Evolutionary conservation across 2,113 vertebrate genomes (phyloP).

Genomic region (Rattus rattus): DNA sequence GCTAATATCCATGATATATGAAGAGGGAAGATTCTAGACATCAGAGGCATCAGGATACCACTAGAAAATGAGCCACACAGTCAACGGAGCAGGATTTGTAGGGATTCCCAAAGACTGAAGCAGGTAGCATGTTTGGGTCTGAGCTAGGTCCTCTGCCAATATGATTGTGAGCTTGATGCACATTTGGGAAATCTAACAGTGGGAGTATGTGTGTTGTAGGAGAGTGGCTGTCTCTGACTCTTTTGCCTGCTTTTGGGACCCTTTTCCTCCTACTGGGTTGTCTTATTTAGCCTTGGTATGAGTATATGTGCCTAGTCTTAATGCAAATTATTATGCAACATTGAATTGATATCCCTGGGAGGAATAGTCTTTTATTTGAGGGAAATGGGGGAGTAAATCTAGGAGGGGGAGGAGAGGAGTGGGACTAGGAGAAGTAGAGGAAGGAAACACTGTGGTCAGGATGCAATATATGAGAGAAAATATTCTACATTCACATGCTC

Average conservation of each 20-base stretch:
- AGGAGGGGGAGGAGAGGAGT: no score
- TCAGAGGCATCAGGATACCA: background rate
- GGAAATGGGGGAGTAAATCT: background rate
- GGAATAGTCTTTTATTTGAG: background rate
- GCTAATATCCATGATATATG: background rate
- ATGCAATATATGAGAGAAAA: background rate
- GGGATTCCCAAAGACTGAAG: background rate
- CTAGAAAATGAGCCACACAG: background rate
- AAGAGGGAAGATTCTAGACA: background rate
- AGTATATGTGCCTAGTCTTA: background rate
- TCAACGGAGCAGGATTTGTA: background rate
- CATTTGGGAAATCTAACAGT: background rate
- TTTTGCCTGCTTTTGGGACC: background rate
- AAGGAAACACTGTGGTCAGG: background rate
- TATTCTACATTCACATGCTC: background rate
- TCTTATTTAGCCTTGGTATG: background rate
- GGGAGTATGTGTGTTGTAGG: no score
- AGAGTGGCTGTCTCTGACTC: background rate
- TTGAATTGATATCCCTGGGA: background rate
- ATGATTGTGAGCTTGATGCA: background rate
- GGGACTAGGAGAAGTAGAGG: background rate
- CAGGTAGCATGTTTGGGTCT: background rate
- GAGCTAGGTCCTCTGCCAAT: background rate
- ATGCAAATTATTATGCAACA: background rate
- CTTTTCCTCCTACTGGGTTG: background rate